These are phyloP conservation scores for Cataglyphis rosenhaueri DNA, from an alignment of 2,888 invertebrate genomes.

Conservation along the genomic window DNA sequence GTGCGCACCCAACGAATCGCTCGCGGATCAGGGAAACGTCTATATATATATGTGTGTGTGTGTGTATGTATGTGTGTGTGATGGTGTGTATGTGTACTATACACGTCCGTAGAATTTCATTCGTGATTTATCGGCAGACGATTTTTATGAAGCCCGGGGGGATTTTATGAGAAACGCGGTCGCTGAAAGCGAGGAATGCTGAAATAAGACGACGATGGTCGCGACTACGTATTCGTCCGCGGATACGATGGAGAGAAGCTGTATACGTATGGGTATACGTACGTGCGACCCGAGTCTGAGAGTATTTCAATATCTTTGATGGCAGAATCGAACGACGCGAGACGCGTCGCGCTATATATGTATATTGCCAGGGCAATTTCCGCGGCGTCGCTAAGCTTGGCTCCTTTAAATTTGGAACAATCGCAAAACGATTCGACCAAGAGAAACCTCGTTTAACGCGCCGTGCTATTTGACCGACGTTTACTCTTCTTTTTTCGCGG, in stretches of 20 bases:
- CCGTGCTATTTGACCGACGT: constrained; percentile 29
- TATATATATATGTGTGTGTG: neutral
- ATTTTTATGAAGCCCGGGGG: constrained; percentile 52
- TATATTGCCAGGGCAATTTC: constrained; percentile 7
- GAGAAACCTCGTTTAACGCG: neutral
- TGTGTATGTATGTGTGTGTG: neutral
- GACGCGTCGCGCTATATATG: constrained; percentile 32
- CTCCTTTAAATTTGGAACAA: constrained; percentile 44
- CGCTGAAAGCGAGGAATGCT: constrained; percentile 44
- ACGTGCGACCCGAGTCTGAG: constrained; percentile 5
- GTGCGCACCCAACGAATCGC: constrained; percentile 34
- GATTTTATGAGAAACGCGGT: constrained; percentile 53
- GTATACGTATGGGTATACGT: neutral
- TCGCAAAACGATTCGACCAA: neutral
- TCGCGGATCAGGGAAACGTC: constrained; percentile 5
- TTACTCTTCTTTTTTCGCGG: neutral
- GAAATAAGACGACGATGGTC: constrained; percentile 39
- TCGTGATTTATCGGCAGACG: constrained; percentile 53
- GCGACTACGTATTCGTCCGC: constrained; percentile 31
- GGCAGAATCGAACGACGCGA: constrained; percentile 22
- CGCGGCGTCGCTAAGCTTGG: neutral
- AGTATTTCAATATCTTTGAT: constrained; percentile 51
- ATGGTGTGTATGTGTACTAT: neutral
- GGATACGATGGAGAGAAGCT: constrained; percentile 25
- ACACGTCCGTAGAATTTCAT: constrained; percentile 44